These are phyloP conservation scores for Escarpia spicata DNA, from an alignment of 2,888 invertebrate species.

Conservation along the genomic window DNA sequence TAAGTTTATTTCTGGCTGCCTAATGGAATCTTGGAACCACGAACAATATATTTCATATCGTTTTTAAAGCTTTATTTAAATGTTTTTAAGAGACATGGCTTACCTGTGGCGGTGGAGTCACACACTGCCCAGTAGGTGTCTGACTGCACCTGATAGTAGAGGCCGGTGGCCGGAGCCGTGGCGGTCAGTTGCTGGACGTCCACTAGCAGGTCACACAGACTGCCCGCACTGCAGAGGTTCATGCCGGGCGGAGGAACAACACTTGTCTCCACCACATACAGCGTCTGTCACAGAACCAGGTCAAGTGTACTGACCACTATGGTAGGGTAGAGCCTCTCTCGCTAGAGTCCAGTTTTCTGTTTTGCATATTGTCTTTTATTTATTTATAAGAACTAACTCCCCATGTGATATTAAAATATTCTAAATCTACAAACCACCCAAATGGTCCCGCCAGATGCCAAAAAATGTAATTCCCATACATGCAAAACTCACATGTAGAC, in stretches of 20 bases:
- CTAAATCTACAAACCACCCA: too few species aligned
- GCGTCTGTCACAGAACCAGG: neutral
- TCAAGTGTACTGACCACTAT: neutral
- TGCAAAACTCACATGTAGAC: too few species aligned
- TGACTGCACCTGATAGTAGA: neutral
- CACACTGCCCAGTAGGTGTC: neutral
- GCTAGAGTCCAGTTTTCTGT: too few species aligned
- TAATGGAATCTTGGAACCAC: too few species aligned
- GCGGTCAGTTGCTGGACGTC: neutral
- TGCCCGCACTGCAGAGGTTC: conserved; percentile 12
- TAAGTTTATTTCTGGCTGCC: too few species aligned
- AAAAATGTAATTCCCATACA: too few species aligned
- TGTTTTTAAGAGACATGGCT: neutral
- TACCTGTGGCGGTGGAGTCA: neutral
- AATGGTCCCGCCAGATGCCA: too few species aligned
- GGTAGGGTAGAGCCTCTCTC: too few species aligned
- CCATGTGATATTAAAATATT: too few species aligned
- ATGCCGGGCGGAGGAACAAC: neutral
- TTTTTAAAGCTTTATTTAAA: neutral
- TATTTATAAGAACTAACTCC: too few species aligned
- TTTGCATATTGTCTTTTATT: too few species aligned
- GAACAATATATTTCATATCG: too few species aligned
- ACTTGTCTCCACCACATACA: neutral
- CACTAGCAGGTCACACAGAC: neutral
- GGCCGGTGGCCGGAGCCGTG: neutral